A percentile compares a stretch with the other conserved stretches of the same genome.
Conservation (phyloP, 2,888 invertebrate species). For the Drosophila planitibia region DNA sequence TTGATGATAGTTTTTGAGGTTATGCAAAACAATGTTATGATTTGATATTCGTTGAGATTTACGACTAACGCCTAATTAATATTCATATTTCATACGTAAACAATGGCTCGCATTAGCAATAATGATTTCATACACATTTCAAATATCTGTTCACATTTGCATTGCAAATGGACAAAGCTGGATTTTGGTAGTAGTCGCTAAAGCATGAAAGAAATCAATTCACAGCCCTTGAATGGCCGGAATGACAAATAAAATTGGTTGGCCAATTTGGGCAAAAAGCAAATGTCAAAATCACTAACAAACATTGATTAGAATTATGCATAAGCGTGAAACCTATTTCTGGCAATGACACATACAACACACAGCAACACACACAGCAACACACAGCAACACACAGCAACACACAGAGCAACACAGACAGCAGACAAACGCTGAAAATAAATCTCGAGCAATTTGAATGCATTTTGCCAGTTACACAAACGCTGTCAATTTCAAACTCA, state of each 20-base stretch:
- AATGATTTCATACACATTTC: slow-evolving; percentile 1
- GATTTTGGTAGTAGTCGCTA: not conserved
- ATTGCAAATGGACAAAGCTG: slow-evolving; percentile 42
- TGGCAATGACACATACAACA: slow-evolving; percentile 11
- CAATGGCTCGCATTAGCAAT: slow-evolving; percentile 28
- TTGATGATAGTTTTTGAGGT: not conserved
- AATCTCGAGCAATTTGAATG: slow-evolving; percentile 7
- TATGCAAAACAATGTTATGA: not conserved
- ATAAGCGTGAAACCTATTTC: slow-evolving; percentile 36
- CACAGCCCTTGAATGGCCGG: slow-evolving; percentile 28
- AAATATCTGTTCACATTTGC: slow-evolving; percentile 32
- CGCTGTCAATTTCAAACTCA: slow-evolving; percentile 75
- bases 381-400: not conserved
- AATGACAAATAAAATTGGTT: slow-evolving; percentile 38
- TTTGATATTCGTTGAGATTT: slow-evolving; percentile 1
- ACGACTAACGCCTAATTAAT: slow-evolving; percentile 3
- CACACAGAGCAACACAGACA: not conserved
- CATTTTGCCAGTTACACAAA: slow-evolving; percentile 15
- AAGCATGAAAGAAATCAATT: slow-evolving; percentile 45
- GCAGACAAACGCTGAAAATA: not conserved
- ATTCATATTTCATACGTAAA: slow-evolving; percentile 21
- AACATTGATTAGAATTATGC: slow-evolving; percentile 57
- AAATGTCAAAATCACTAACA: slow-evolving; percentile 60
- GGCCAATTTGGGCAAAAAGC: slow-evolving; percentile 46
- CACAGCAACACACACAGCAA: not conserved